Percentiles rank a stretch among this genome's conserved stretches.
Conservation (phyloP, 2,888 invertebrate genomes). For the Dinocampus coccinellae region DNA sequence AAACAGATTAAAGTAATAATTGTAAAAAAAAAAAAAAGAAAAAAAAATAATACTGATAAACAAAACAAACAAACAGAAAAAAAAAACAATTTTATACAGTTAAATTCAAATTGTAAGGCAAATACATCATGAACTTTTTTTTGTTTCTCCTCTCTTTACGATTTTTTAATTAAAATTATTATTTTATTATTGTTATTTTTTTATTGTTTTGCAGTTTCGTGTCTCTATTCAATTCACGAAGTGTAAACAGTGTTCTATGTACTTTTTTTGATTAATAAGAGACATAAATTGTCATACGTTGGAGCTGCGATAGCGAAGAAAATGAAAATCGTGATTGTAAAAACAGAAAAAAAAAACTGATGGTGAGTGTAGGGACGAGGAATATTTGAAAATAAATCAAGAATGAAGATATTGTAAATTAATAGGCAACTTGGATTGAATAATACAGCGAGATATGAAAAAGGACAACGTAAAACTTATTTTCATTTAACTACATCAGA, state of each 20-base stretch:
- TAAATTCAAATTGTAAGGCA: constrained; percentile 7
- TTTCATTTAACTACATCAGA: background rate
- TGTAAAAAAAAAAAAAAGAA: constrained; percentile 48
- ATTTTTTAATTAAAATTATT: constrained; percentile 39
- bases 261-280: constrained; percentile 11
- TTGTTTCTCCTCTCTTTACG: constrained; percentile 28
- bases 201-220: constrained; percentile 41
- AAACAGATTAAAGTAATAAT: constrained; percentile 62
- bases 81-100: constrained; percentile 40
- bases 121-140: background rate
- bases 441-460: background rate
- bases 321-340: constrained; percentile 37
- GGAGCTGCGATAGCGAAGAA: constrained; percentile 32
- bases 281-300: background rate
- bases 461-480: background rate
- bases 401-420: background rate
- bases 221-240: constrained; percentile 28
- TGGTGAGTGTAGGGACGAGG: constrained; percentile 23
- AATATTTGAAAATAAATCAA: background rate
- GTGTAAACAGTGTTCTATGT: background rate
- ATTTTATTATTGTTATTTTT: constrained; percentile 36
- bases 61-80: constrained; percentile 42
- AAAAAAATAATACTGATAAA: constrained; percentile 58
- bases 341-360: constrained; percentile 36
- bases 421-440: background rate